phyloP scores from a whole-genome alignment of 2,888 invertebrate species.

The Xanthorhoe designata region DNA sequence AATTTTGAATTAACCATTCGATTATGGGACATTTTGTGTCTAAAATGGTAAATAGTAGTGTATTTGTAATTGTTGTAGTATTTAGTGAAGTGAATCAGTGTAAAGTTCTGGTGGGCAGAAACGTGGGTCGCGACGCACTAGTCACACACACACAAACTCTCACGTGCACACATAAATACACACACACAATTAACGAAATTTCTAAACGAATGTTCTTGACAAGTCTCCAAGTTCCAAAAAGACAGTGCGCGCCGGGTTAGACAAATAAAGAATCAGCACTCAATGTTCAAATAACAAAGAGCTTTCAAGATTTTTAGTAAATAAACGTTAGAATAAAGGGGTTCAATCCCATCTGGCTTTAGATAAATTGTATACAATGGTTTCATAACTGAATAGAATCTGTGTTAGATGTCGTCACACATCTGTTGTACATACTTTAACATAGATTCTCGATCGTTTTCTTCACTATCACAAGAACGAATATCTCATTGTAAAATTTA shows the following conservation, averaged over 20 bases:
- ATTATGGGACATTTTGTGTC: conserved; percentile 77
- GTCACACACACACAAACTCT: conserved; percentile 55
- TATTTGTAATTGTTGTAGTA: conserved; percentile 84
- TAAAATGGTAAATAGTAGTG: conserved; percentile 83
- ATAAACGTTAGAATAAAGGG: conserved; percentile 80
- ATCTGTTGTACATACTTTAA: conserved; percentile 65
- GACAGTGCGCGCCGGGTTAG: conserved; percentile 83
- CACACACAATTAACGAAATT: conserved; percentile 20
- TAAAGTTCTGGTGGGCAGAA: conserved; percentile 58
- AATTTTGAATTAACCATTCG: conserved; percentile 73
- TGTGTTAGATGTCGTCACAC: conserved; percentile 52
- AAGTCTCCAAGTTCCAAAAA: conserved; percentile 33
- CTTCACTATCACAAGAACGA: conserved; percentile 55
- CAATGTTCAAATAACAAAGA: conserved; percentile 86
- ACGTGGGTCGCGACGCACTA: conserved; percentile 76
- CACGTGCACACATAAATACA: conserved; percentile 32
- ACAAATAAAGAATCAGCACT: conserved; percentile 83
- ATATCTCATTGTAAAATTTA: conserved; percentile 45
- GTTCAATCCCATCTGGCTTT: conserved; percentile 81
- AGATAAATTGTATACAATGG: conserved; percentile 84
- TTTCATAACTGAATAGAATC: conserved; percentile 66
- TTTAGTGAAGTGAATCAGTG: conserved; percentile 73
- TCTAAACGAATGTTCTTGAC: conserved; percentile 14
- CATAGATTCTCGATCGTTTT: conserved; percentile 62
- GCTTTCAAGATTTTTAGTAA: conserved; percentile 83